phyloP scores from a whole-genome alignment of 2,888 invertebrate genomes.

The Lamellibrachia satsuma region DNA sequence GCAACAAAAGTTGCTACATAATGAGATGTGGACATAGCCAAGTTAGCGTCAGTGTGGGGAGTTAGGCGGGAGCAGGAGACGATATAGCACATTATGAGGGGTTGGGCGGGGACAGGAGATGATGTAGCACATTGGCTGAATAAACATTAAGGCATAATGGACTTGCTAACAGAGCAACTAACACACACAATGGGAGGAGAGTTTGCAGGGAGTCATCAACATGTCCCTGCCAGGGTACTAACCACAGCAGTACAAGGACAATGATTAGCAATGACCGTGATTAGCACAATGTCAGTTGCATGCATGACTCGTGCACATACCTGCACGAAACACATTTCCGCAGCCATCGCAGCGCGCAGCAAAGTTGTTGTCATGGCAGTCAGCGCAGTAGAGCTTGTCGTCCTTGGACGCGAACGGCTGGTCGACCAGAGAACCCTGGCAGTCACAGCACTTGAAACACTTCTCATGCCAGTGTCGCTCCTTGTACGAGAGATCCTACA shows the following conservation, averaged over 20 bases:
- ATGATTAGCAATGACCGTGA: not conserved
- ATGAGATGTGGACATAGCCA: not conserved
- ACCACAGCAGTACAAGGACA: not conserved
- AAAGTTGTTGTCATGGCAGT: constrained; percentile 99
- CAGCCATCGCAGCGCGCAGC: constrained; percentile 99
- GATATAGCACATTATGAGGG: not conserved
- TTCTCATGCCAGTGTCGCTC: constrained; percentile 99
- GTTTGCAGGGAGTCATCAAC: not conserved
- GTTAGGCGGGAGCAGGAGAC: not conserved
- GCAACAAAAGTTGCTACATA: not conserved
- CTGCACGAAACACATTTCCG: constrained; percentile 98
- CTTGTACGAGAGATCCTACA: constrained; percentile 99
- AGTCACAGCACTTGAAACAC: constrained; percentile 98
- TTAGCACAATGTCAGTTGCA: not conserved
- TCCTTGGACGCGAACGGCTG: constrained; percentile 99
- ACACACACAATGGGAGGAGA: not conserved
- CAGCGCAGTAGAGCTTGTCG: constrained; percentile 98
- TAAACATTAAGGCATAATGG: not conserved
- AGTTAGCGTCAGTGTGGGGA: not conserved
- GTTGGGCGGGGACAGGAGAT: not conserved
- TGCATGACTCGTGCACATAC: constrained; percentile 68
- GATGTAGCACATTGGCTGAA: not conserved
- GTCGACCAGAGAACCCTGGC: constrained; percentile 96
- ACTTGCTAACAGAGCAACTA: not conserved
- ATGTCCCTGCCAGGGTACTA: not conserved